These are phyloP conservation scores for Itoplectis maculator DNA, from an alignment of 2,888 invertebrate genomes.

Conservation along the genomic window DNA sequence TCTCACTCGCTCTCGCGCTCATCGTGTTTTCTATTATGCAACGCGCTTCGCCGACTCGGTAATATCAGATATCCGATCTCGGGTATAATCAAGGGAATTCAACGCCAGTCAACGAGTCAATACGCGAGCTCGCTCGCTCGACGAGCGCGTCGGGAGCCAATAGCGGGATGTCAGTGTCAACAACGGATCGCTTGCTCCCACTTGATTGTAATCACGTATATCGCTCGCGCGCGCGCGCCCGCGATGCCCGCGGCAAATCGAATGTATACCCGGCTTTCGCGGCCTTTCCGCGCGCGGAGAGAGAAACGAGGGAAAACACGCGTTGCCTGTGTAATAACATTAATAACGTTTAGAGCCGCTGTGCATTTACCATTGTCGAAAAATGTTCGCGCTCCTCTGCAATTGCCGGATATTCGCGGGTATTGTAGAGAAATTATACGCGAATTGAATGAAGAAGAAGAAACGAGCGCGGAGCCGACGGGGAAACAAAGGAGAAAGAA, in stretches of 20 bases:
- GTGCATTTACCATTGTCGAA: neutral
- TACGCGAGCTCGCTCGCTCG: constrained; percentile 55
- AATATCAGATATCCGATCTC: constrained; percentile 66
- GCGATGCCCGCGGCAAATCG: constrained; percentile 46
- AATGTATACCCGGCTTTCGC: neutral
- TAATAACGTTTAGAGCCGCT: neutral
- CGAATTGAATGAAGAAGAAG: no score
- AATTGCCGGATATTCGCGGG: no score
- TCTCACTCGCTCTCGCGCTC: no score
- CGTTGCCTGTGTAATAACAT: no score
- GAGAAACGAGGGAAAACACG: neutral
- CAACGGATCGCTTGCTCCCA: constrained; percentile 67
- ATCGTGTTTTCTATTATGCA: constrained; percentile 66
- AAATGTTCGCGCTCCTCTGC: no score
- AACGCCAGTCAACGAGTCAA: constrained; percentile 63
- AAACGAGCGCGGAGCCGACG: no score
- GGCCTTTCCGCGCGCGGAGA: neutral
- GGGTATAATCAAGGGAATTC: constrained; percentile 65
- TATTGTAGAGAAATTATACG: no score
- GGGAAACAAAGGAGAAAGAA: neutral
- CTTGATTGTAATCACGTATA: constrained; percentile 42
- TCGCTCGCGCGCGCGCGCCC: no score
- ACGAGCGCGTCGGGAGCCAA: constrained; percentile 43
- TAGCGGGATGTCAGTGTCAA: constrained; percentile 70
- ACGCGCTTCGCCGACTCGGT: constrained; percentile 53